Evolutionary conservation across 2,888 invertebrate genomes (phyloP).

Genomic region (Himalopsyche japonica): DNA sequence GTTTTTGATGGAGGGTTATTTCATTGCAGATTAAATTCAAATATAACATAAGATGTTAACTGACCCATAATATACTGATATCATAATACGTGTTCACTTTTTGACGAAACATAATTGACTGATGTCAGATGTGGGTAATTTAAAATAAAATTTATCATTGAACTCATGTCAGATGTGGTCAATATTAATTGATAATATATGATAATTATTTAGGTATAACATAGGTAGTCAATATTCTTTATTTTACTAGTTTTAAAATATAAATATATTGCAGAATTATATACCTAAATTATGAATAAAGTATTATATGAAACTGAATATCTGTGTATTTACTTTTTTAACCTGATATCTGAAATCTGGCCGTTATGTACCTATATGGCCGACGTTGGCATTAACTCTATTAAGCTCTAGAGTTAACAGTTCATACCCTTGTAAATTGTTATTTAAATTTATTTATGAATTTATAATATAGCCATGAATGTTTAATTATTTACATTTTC

Average conservation of each 20-base stretch:
- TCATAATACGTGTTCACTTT: neutral
- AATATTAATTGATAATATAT: neutral
- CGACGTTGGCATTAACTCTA: too few species aligned
- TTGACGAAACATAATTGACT: neutral
- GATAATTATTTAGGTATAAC: neutral
- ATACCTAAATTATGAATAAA: neutral
- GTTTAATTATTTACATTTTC: too few species aligned
- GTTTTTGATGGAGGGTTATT: neutral
- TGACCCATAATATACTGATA: neutral
- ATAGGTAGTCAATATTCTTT: neutral
- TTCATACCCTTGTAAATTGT: too few species aligned
- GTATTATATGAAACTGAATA: neutral
- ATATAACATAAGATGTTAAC: neutral
- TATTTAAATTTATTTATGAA: too few species aligned
- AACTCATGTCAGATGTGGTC: neutral
- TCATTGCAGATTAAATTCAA: neutral
- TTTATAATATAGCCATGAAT: too few species aligned
- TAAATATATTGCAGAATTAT: neutral
- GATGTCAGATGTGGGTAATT: neutral
- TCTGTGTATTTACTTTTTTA: neutral
- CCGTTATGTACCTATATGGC: too few species aligned
- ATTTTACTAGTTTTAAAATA: neutral
- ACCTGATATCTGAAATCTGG: too few species aligned
- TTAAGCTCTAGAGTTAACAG: too few species aligned
- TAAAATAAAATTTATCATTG: neutral